Percentiles rank a stretch among this genome's conserved stretches.
Conservation (phyloP, 2,888 invertebrate species). For the Cistogaster globosa region DNA sequence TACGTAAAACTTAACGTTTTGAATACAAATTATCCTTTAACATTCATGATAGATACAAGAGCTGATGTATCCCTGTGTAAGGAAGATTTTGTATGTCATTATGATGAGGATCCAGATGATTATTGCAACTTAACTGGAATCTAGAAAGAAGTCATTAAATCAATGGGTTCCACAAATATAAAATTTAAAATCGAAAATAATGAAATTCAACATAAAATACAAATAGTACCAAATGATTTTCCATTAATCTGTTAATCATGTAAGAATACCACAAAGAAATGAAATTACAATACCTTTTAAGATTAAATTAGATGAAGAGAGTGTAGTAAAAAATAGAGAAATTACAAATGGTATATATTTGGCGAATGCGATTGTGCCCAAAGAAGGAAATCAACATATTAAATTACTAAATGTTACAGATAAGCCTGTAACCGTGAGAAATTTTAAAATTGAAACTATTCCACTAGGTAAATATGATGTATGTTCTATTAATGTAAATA, state of each 20-base stretch:
- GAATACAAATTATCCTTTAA: conserved; percentile 1
- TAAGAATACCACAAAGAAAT: conserved; percentile 42
- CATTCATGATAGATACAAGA: conserved; percentile 36
- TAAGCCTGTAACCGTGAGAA: too few relatives aligned
- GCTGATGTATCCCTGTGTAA: conserved; percentile 53
- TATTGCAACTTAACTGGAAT: conserved; percentile 8
- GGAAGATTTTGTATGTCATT: conserved; percentile 1
- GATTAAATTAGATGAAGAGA: too few relatives aligned
- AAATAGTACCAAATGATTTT: too few relatives aligned
- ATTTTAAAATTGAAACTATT: too few relatives aligned
- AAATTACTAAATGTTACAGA: too few relatives aligned
- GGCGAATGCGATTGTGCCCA: not conserved
- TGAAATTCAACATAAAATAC: not conserved
- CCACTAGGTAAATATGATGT: too few relatives aligned
- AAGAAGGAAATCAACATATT: too few relatives aligned
- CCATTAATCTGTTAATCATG: not conserved
- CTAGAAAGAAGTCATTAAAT: too few relatives aligned
- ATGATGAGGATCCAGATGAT: conserved; percentile 29
- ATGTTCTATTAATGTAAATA: too few relatives aligned
- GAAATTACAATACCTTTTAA: too few relatives aligned
- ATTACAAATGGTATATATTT: not conserved
- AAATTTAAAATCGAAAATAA: too few relatives aligned
- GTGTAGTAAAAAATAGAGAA: conserved; percentile 22
- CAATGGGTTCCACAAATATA: too few relatives aligned
- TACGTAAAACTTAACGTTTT: conserved; percentile 18